Evolutionary conservation across 2,113 vertebrate species (phyloP), one percentile per base, ranked within the genome.

Genomic region (Gnathonemus longibarbis): DNA sequence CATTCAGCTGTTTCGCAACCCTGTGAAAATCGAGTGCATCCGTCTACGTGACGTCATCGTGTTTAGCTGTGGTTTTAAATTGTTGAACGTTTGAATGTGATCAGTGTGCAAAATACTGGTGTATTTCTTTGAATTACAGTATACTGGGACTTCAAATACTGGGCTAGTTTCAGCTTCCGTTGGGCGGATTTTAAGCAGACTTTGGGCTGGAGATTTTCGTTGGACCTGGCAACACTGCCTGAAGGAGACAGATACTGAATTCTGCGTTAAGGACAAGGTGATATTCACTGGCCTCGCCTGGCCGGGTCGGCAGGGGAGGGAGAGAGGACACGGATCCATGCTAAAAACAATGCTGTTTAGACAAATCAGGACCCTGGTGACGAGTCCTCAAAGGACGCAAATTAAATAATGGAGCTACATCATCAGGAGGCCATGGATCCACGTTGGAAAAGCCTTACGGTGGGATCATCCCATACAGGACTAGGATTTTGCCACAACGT

Each of bases 341-440:
- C 94, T 93, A 95, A 92, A 93, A 94, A 93, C 94, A 93, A 91
- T 87, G 45, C 88, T 91, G 94, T 88, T 88, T 92, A 91, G 94
- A 95, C 95, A 94, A 94, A 95, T 94, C 93, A 93, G 92, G 94
- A 93, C 93, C 91, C 89, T 39, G 86, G 89, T 3, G 83, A 21
- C 6, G 84, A 93, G 91, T 92, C 93, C 91, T 92, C 92, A 92
- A 93, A 92, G 24, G 92, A 95, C 92, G 91, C 94, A 92, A 91
- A 94, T 91, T 90, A 93, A 94, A 95, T 93, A 93, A 94, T 92
- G 91, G 93, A 5, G 24, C 89, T 90, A 49, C 21, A 91, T 89
- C 45, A 86, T 91, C 93, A 52, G 83, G 93, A 93, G 94, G 94
- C 91, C 90, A 88, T 89, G 91, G 90, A 91, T 93, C 90, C 90